Evolutionary conservation across 2,888 invertebrate species (phyloP).

Genomic region (Operophtera brumata): DNA sequence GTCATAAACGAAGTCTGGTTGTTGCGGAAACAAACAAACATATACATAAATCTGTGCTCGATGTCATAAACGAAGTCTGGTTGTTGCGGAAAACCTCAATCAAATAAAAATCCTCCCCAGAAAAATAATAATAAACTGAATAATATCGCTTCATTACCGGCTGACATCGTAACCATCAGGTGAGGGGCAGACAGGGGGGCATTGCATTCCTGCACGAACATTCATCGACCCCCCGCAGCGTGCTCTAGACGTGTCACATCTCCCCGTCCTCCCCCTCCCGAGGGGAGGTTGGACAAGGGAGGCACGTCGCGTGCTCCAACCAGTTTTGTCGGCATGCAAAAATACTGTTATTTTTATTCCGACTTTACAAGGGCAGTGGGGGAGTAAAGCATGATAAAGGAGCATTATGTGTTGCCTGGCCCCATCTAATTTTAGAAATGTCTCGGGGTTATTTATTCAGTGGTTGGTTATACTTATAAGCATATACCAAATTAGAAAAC

Average conservation of each 20-base stretch:
- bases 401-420: conserved; percentile 39
- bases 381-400: conserved; percentile 62
- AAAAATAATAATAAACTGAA: conserved; percentile 14
- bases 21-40: no score
- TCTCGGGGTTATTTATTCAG: conserved; percentile 6
- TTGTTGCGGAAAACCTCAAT: not conserved
- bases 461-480: not conserved
- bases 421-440: conserved; percentile 20
- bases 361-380: conserved; percentile 75
- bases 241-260: conserved; percentile 53
- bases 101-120: conserved; percentile 1
- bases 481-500: not conserved
- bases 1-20: no score
- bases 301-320: conserved; percentile 50
- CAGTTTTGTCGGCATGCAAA: conserved; percentile 69
- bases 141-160: conserved; percentile 32
- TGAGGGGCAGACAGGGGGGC: conserved; percentile 51
- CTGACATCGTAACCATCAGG: conserved; percentile 39
- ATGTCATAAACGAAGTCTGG: no score
- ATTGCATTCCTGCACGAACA: conserved; percentile 69
- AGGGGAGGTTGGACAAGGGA: conserved; percentile 2
- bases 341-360: conserved; percentile 73
- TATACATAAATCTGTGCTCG: no score
- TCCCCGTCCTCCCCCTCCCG: conserved; percentile 36
- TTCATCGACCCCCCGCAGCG: conserved; percentile 44